Percentiles rank a stretch among this genome's conserved stretches.
Conservation (phyloP, 2,888 invertebrate genomes). For the Cynaeus angustus region DNA sequence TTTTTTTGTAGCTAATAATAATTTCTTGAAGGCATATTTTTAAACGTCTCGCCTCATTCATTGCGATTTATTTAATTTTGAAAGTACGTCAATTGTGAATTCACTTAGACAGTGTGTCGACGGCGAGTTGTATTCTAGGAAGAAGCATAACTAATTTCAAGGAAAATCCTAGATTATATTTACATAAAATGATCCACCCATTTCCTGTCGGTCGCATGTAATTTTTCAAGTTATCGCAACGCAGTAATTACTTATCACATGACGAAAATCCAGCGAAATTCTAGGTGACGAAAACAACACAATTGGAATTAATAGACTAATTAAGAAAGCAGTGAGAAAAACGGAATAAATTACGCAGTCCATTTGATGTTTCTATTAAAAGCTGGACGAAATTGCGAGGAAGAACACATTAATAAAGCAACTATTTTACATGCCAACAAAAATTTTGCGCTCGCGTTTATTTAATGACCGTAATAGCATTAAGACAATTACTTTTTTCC, state of each 20-base stretch:
- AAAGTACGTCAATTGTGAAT: neutral
- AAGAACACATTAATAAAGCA: conserved; percentile 25
- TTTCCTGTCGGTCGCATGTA: conserved; percentile 46
- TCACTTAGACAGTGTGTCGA: conserved; percentile 44
- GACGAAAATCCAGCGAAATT: conserved; percentile 12
- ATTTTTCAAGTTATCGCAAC: conserved; percentile 25
- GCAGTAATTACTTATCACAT: conserved; percentile 16
- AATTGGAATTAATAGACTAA: conserved; percentile 7
- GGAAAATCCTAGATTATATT: conserved; percentile 49
- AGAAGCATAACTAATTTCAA: conserved; percentile 47
- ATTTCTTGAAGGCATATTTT: conserved; percentile 25
- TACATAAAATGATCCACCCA: conserved; percentile 51
- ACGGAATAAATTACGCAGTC: conserved; percentile 33
- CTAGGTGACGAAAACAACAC: conserved; percentile 13
- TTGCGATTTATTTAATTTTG: conserved; percentile 31
- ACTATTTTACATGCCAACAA: conserved; percentile 35
- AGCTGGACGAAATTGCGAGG: conserved; percentile 22
- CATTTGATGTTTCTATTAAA: conserved; percentile 20
- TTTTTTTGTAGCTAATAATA: conserved; percentile 35
- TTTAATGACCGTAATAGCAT: conserved; percentile 34
- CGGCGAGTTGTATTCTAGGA: conserved; percentile 42
- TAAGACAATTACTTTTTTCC: conserved; percentile 43
- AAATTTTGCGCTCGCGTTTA: conserved; percentile 27
- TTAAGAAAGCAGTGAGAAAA: conserved; percentile 10
- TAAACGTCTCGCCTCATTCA: conserved; percentile 35